Percentiles rank a stretch among this genome's conserved stretches.
These are phyloP conservation scores for Blastobasis adustella DNA, from an alignment of 2,888 invertebrate genomes.

Conservation along the genomic window DNA sequence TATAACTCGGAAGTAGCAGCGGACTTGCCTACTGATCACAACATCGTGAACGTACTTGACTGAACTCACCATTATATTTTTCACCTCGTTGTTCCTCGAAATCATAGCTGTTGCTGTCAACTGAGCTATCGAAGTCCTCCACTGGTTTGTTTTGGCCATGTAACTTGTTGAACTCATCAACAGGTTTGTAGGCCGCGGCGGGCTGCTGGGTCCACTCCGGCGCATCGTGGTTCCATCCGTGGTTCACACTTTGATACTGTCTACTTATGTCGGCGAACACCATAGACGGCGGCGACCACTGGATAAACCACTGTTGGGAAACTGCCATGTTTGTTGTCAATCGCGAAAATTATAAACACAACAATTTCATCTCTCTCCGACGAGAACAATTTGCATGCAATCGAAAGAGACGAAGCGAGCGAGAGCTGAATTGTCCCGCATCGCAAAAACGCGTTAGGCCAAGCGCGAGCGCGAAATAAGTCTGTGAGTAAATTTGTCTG, in stretches of 20 bases:
- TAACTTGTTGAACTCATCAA: not conserved
- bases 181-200: too few relatives aligned
- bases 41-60: too few relatives aligned
- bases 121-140: too few relatives aligned
- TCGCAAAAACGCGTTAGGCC: conserved; percentile 43
- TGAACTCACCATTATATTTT: conserved; percentile 25
- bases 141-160: too few relatives aligned
- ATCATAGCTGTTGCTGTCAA: not conserved
- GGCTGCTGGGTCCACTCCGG: conserved; percentile 10
- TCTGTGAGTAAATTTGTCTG: conserved; percentile 30
- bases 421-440: conserved; percentile 21
- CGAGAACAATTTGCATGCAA: conserved; percentile 16
- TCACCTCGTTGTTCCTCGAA: conserved; percentile 13
- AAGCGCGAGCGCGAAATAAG: conserved; percentile 29
- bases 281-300: conserved; percentile 58
- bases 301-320: conserved; percentile 68
- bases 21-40: too few relatives aligned
- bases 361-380: conserved; percentile 23
- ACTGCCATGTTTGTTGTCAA: conserved; percentile 46
- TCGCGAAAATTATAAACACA: conserved; percentile 7
- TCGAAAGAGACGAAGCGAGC: conserved; percentile 22
- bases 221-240: conserved; percentile 29
- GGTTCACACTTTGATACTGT: conserved; percentile 41
- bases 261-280: conserved; percentile 49
- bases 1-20: too few relatives aligned